phyloP scores from a whole-genome alignment of 2,113 vertebrate species.

The Oxyruncus cristatus region DNA sequence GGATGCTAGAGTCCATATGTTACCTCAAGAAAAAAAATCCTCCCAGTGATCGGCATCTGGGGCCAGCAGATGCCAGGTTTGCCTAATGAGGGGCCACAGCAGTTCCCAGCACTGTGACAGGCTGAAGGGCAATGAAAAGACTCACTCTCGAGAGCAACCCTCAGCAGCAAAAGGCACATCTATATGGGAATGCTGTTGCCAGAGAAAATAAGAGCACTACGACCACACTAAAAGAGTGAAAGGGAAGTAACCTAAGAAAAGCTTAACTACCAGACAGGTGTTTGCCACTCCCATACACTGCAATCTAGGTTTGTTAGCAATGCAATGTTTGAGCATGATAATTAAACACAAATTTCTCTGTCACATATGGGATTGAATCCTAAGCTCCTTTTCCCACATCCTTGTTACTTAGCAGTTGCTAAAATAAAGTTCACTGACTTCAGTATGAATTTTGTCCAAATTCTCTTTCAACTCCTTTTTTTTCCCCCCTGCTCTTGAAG shows the following conservation, averaged over 20 bases:
- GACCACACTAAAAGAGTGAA: neutral
- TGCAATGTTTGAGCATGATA: neutral
- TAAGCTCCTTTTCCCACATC: neutral
- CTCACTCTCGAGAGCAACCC: neutral
- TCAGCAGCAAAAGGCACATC: neutral
- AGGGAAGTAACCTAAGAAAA: neutral
- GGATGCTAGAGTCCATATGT: neutral
- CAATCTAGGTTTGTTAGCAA: neutral
- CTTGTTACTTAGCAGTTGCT: neutral
- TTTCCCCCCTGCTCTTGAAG: neutral
- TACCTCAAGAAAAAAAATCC: neutral
- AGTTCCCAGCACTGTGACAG: neutral
- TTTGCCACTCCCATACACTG: neutral
- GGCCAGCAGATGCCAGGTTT: slow-evolving; percentile 22
- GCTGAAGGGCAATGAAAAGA: neutral
- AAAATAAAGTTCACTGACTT: neutral
- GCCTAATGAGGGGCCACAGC: neutral
- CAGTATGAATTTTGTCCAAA: neutral
- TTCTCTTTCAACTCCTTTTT: neutral
- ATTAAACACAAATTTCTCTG: neutral
- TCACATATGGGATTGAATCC: neutral
- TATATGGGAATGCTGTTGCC: neutral
- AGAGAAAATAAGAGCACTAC: neutral
- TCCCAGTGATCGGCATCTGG: neutral
- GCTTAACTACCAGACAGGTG: neutral